Evolutionary conservation across 1,140 invertebrate species (phyloP), one percentile per base, ranked within the genome.

Genomic region (Zaprionus ornatus): DNA sequence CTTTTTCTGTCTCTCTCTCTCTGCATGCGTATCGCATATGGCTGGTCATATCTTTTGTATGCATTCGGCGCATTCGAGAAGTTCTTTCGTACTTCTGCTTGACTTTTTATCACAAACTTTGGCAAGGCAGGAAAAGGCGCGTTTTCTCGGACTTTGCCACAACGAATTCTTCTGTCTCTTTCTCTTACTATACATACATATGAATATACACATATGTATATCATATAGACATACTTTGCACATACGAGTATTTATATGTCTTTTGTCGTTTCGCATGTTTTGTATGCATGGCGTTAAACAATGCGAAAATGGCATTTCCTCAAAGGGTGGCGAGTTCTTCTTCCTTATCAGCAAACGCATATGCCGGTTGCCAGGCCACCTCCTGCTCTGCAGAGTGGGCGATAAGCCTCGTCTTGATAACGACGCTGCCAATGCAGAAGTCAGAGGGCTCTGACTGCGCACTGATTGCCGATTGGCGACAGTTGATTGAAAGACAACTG

Each of bases 301-400:
- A 85, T 86, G 83, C 80, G 55, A 77, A 80, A 87, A 63, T 87
- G 84, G 62, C 83, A 88, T 83, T 88, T 87, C 83, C 80, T 88
- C 83, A 88, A 65, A 64, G 75, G 60, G 83, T 70, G 40, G 60
- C 59, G 45, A 61, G 67, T 61, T 69, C 67, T 66, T 69, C 67
- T 59, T 54, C 12, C 45, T 83, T 86, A 86, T 86, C 83, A 87
- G 63, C 61, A 68, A 48, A 21, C 5, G 55, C 78, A 50, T 65
- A 23, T 21, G 23, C 45, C 50, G 54, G 40, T 67, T 75, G 63
- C 50, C 79, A 54, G 50, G 45, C 63, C 64, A 3, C 1, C 45
- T 50, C 2, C 45, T 50, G 3, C 68, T 59, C 45, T 45, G 37
- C 63, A 56, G 9, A 32, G 9, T 32, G 10, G 66, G 35, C 55